These are phyloP conservation scores for Mycteria americana DNA, from an alignment of 2,797 vertebrate species.

Conservation along the genomic window DNA sequence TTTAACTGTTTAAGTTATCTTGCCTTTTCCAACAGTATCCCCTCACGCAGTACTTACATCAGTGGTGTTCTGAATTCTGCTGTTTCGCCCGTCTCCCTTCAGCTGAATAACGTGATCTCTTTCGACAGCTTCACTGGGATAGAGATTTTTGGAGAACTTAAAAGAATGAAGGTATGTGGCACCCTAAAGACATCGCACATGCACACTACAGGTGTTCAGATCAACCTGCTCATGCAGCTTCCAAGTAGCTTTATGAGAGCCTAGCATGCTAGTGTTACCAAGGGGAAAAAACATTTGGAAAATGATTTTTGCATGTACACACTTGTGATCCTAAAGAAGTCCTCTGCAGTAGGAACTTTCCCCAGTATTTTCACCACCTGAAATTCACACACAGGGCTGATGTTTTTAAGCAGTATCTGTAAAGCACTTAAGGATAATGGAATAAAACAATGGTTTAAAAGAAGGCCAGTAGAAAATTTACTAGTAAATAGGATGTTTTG, in stretches of 20 bases:
- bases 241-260: not conserved
- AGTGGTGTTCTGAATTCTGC: not conserved
- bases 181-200: not conserved
- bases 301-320: not conserved
- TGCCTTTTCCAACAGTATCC: not conserved
- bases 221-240: not conserved
- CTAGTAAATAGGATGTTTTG: not conserved
- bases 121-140: not conserved
- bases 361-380: not conserved
- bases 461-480: not conserved
- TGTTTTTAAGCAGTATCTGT: not conserved
- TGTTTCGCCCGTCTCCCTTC: not conserved
- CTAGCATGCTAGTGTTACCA: not conserved
- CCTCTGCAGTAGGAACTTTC: not conserved
- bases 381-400: not conserved
- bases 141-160: not conserved
- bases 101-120: not conserved
- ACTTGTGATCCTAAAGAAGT: not conserved
- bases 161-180: constrained; percentile 4
- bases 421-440: not conserved
- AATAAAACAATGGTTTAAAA: not conserved
- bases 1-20: not conserved
- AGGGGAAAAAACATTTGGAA: not conserved
- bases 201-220: not conserved
- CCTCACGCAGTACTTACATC: not conserved